Percentiles rank a stretch among this genome's conserved stretches.
Evolutionary conservation across 2,797 vertebrate genomes (phyloP).

Genomic region (Taeniopygia guttata): DNA sequence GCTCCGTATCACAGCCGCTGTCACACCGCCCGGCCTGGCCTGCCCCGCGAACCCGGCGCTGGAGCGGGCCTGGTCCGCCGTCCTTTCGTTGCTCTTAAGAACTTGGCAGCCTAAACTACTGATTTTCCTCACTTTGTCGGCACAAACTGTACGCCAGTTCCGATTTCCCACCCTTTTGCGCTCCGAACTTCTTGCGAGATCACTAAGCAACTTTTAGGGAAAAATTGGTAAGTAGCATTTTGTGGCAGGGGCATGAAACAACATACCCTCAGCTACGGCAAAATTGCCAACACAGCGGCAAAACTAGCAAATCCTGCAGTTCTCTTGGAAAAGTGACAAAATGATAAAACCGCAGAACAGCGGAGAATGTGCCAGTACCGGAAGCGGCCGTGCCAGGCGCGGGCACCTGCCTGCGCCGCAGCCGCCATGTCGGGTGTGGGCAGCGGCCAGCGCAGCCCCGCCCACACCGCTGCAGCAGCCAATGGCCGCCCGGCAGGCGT

Average conservation of each 20-base stretch:
- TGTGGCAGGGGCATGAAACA: neutral
- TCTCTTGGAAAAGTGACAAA: neutral
- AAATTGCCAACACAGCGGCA: neutral
- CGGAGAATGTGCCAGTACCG: fast-evolving
- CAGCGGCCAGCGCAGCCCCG: fast-evolving
- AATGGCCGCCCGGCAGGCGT: neutral
- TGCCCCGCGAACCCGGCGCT: too few relatives aligned
- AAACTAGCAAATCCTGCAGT: neutral
- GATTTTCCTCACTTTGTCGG: neutral
- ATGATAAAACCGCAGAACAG: fast-evolving
- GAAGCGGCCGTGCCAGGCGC: fast-evolving
- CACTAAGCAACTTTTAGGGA: neutral
- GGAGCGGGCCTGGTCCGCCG: too few relatives aligned
- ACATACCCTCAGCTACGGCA: neutral
- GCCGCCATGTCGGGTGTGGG: neutral
- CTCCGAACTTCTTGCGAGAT: neutral
- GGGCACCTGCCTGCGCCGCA: fast-evolving
- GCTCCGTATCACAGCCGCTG: too few relatives aligned
- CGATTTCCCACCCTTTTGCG: neutral
- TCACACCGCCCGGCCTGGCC: too few relatives aligned
- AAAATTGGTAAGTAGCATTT: neutral
- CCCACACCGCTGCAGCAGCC: neutral
- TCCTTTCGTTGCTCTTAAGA: too few relatives aligned
- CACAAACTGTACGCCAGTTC: fast-evolving
- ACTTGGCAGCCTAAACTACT: too few relatives aligned